Evolutionary conservation across 2,797 vertebrate genomes (phyloP).

Genomic region (Channa striata): DNA sequence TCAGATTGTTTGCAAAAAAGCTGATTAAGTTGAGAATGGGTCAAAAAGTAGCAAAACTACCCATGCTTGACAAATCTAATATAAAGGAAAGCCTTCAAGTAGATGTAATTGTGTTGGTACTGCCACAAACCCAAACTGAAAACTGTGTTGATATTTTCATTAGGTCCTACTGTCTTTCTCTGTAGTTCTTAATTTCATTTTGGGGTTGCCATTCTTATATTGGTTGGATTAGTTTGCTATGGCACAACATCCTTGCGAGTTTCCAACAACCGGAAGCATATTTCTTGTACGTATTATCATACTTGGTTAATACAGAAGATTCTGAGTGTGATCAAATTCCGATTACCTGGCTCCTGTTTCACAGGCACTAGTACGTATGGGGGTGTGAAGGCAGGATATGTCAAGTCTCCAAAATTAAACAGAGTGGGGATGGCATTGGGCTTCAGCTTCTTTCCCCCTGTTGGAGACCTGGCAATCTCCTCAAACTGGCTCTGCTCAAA

Average conservation of each 20-base stretch:
- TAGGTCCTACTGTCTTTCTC: too few species aligned
- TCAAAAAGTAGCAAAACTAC: background rate
- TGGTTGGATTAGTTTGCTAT: too few species aligned
- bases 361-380: slow-evolving; percentile 75
- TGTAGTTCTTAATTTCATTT: too few species aligned
- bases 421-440: slow-evolving; percentile 88
- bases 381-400: slow-evolving; percentile 78
- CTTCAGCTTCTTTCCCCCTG: slow-evolving; percentile 87
- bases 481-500: slow-evolving; percentile 89
- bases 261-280: too few species aligned
- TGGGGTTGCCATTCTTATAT: too few species aligned
- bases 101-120: too few species aligned
- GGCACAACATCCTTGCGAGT: too few species aligned
- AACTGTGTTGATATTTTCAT: too few species aligned
- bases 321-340: too few species aligned
- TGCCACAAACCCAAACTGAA: too few species aligned
- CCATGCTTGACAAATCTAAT: background rate
- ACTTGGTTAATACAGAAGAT: too few species aligned
- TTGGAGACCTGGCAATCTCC: slow-evolving; percentile 85
- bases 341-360: slow-evolving; percentile 83
- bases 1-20: background rate
- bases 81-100: background rate
- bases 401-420: slow-evolving; percentile 81
- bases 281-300: too few species aligned
- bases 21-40: background rate